phyloP scores from a whole-genome alignment of 2,113 vertebrate species.

The Eublepharis macularius region DNA sequence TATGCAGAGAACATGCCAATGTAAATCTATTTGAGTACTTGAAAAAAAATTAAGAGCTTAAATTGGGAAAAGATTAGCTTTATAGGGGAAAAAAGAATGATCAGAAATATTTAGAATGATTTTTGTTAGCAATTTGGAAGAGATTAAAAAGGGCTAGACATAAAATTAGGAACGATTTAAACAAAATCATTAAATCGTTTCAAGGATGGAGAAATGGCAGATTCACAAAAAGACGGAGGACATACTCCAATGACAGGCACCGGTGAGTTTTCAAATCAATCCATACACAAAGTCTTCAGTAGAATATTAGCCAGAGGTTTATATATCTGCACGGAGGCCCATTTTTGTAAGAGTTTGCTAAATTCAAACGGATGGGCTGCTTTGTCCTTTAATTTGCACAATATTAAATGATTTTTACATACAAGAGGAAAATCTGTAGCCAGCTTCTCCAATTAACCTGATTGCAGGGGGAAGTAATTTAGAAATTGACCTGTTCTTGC shows the following conservation, averaged over 20 bases:
- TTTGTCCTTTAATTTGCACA: slow-evolving; percentile 54
- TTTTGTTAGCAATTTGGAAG: slow-evolving; percentile 66
- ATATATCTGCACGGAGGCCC: not conserved
- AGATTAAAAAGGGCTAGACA: slow-evolving; percentile 69
- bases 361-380: slow-evolving; percentile 22
- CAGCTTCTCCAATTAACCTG: slow-evolving; percentile 68
- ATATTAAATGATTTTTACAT: slow-evolving; percentile 49
- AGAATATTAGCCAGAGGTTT: not conserved
- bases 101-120: slow-evolving; percentile 68
- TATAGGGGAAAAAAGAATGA: slow-evolving; percentile 63
- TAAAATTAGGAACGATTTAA: slow-evolving; percentile 70
- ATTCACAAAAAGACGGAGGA: slow-evolving; percentile 36
- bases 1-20: slow-evolving; percentile 77
- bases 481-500: slow-evolving; percentile 57
- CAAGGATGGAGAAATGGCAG: slow-evolving; percentile 37
- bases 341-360: slow-evolving; percentile 15
- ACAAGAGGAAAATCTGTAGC: slow-evolving; percentile 47
- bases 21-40: slow-evolving; percentile 79
- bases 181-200: slow-evolving; percentile 52
- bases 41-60: slow-evolving; percentile 74
- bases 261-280: not conserved
- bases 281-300: not conserved
- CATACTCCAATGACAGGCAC: not conserved
- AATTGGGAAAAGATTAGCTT: slow-evolving; percentile 74
- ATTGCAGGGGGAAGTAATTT: slow-evolving; percentile 66